A percentile compares a stretch with the other conserved stretches of the same genome.
phyloP scores from a whole-genome alignment of 2,888 invertebrate genomes.

The Lypha dubia region DNA sequence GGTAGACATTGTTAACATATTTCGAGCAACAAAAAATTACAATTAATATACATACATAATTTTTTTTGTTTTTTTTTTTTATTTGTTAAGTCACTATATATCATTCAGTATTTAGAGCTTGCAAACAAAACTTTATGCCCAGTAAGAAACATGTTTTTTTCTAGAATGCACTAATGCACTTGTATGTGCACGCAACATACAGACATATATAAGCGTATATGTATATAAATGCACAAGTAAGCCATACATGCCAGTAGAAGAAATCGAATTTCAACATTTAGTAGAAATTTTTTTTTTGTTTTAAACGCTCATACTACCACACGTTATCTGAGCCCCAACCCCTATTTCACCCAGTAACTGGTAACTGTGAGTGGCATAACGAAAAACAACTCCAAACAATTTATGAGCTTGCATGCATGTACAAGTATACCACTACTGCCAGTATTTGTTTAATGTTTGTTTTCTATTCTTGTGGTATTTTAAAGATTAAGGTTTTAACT shows the following conservation, averaged over 20 bases:
- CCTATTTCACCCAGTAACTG: conserved; percentile 26
- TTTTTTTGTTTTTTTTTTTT: no score
- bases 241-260: conserved; percentile 17
- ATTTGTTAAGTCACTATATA: no score
- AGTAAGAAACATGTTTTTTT: no score
- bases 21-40: no score
- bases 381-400: conserved; percentile 34
- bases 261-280: conserved; percentile 29
- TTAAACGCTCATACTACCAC: not conserved
- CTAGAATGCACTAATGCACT: not conserved
- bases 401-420: conserved; percentile 42
- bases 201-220: not conserved
- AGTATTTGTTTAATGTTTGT: conserved; percentile 19
- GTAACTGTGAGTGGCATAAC: not conserved
- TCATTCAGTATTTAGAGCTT: no score
- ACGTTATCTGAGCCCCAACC: not conserved
- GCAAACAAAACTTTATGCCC: no score
- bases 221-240: not conserved
- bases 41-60: no score
- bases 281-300: conserved; percentile 22
- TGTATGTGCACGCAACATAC: not conserved
- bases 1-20: no score
- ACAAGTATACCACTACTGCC: conserved; percentile 7
- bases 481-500: conserved; percentile 42
- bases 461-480: conserved; percentile 20